A percentile compares a stretch with the other conserved stretches of the same genome.
Conservation (phyloP, 2,888 invertebrate species). For the Tryphoninae sp. region DNA sequence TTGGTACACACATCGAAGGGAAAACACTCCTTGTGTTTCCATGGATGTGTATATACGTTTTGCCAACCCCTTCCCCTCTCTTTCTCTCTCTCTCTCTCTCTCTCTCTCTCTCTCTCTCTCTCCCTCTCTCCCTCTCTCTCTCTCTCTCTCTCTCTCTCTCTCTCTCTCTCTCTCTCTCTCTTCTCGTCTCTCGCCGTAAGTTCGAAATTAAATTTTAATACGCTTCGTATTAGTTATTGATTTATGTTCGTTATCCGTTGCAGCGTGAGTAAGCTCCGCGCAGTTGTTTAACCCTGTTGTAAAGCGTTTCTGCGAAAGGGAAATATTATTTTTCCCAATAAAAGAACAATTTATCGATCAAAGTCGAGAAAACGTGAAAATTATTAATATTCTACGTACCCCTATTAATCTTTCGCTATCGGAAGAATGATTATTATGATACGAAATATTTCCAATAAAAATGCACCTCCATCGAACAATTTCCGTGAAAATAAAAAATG, state of each 20-base stretch:
- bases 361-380: too few species aligned
- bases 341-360: background rate
- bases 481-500: too few species aligned
- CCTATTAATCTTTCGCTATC: too few species aligned
- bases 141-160: background rate
- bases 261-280: background rate
- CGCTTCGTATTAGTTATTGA: slow-evolving; percentile 76
- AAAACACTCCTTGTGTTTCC: slow-evolving; percentile 22
- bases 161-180: background rate
- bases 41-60: slow-evolving; percentile 39
- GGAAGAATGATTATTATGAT: too few species aligned
- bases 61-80: background rate
- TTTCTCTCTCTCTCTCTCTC: background rate
- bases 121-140: background rate
- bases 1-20: slow-evolving; percentile 24
- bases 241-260: slow-evolving; percentile 67
- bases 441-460: too few species aligned
- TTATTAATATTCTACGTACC: too few species aligned
- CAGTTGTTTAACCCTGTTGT: background rate
- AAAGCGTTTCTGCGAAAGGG: slow-evolving; percentile 31
- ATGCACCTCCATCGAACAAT: too few species aligned
- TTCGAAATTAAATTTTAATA: slow-evolving; percentile 78
- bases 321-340: slow-evolving; percentile 17
- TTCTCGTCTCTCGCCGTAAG: slow-evolving; percentile 65
- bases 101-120: background rate